Conservation (phyloP, 2,113 vertebrate genomes). For the Daboia siamensis region DNA sequence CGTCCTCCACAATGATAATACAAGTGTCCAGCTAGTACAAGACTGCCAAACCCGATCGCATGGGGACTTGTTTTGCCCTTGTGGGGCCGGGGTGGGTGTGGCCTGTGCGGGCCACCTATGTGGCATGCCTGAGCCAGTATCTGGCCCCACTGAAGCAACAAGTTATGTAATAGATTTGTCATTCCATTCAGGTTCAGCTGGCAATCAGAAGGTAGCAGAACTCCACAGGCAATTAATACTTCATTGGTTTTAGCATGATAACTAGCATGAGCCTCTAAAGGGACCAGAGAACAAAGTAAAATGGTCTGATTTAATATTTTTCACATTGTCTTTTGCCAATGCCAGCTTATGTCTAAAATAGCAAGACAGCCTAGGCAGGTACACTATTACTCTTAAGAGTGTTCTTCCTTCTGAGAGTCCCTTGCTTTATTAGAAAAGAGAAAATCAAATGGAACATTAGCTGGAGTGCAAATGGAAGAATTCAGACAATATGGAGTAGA, state of each 20-base stretch:
- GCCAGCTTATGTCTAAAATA: background rate
- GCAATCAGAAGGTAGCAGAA: background rate
- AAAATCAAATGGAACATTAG: background rate
- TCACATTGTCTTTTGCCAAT: background rate
- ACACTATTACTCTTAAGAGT: background rate
- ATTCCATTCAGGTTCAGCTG: background rate
- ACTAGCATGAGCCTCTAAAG: background rate
- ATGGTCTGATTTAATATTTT: background rate
- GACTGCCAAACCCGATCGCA: no score
- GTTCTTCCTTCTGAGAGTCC: background rate
- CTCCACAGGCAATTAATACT: background rate
- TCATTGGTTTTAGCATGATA: background rate
- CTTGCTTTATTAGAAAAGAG: background rate
- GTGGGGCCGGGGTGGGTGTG: no score
- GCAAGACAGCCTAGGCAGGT: background rate
- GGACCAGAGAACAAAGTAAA: background rate
- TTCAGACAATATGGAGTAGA: background rate
- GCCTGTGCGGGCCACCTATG: no score
- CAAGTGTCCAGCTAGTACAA: background rate
- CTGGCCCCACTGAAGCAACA: background rate
- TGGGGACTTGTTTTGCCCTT: no score
- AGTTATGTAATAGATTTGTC: background rate
- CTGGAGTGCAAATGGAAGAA: background rate
- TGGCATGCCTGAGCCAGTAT: no score
- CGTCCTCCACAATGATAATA: background rate